phyloP scores from a whole-genome alignment of 2,797 vertebrate species.

The Meriones psammophilus region DNA sequence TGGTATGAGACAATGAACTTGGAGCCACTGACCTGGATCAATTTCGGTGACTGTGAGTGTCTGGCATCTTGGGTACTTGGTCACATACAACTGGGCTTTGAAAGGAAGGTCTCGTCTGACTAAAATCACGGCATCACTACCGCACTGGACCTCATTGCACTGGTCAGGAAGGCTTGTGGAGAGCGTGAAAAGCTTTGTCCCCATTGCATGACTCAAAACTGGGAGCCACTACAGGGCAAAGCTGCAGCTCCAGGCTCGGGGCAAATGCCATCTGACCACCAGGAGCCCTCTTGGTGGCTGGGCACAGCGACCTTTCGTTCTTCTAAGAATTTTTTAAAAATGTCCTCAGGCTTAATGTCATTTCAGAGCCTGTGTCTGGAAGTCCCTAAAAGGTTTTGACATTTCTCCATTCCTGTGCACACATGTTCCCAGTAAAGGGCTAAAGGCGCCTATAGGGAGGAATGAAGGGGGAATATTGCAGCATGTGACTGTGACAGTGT shows the following conservation, averaged over 20 bases:
- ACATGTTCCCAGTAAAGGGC: neutral
- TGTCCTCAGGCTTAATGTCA: neutral
- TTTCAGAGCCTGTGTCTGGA: neutral
- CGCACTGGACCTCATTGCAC: accelerated
- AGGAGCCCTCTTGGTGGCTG: neutral
- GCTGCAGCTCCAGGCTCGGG: neutral
- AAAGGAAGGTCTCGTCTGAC: neutral
- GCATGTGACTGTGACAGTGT: neutral
- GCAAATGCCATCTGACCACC: neutral
- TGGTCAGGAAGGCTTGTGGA: no score
- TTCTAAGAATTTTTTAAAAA: constrained; percentile 1
- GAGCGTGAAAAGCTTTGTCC: neutral
- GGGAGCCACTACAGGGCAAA: no score
- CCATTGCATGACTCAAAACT: neutral
- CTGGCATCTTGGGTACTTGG: neutral
- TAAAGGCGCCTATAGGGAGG: neutral
- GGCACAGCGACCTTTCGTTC: neutral
- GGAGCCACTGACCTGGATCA: neutral
- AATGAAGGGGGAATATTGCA: neutral
- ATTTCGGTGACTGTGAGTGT: neutral
- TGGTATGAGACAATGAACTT: neutral
- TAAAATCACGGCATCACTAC: neutral
- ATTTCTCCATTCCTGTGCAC: neutral
- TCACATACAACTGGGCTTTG: neutral
- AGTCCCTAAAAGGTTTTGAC: neutral